Conservation (phyloP, 2,797 vertebrate genomes). For the Oophaga sylvatica region DNA sequence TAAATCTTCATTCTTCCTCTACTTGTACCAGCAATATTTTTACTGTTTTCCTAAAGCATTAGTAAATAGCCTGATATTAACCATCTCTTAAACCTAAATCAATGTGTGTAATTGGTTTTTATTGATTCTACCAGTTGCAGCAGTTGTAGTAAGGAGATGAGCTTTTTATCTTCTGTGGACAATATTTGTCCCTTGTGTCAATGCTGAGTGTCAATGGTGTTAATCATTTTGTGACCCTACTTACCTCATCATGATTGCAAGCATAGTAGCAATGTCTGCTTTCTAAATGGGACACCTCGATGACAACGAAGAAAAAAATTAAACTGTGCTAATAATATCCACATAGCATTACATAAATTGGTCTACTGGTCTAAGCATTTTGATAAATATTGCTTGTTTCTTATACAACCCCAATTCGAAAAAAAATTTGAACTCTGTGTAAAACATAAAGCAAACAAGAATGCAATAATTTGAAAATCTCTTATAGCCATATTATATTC, state of each 20-base stretch:
- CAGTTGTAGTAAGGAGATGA: conserved; percentile 45
- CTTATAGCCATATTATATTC: too few species aligned
- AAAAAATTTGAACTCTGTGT: too few species aligned
- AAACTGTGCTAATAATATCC: too few species aligned
- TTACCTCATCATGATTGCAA: not conserved
- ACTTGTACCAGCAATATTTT: not conserved
- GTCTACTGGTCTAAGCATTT: too few species aligned
- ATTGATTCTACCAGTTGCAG: conserved; percentile 50
- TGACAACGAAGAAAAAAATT: too few species aligned
- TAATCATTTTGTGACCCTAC: conserved; percentile 32
- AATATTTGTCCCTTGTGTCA: conserved; percentile 54
- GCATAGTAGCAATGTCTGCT: not conserved
- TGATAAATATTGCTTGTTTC: too few species aligned
- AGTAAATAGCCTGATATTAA: conserved; percentile 26
- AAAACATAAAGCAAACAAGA: too few species aligned
- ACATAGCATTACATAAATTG: too few species aligned
- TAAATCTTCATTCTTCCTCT: not conserved
- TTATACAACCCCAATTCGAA: too few species aligned
- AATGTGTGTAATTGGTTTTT: conserved; percentile 58
- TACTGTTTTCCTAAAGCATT: conserved; percentile 21
- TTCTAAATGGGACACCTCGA: too few species aligned
- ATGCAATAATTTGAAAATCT: too few species aligned
- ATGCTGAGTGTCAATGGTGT: conserved; percentile 34
- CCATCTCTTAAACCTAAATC: conserved; percentile 52
- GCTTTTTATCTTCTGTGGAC: conserved; percentile 54